Conservation (phyloP, 2,888 invertebrate species). For the Eristalis pertinax region DNA sequence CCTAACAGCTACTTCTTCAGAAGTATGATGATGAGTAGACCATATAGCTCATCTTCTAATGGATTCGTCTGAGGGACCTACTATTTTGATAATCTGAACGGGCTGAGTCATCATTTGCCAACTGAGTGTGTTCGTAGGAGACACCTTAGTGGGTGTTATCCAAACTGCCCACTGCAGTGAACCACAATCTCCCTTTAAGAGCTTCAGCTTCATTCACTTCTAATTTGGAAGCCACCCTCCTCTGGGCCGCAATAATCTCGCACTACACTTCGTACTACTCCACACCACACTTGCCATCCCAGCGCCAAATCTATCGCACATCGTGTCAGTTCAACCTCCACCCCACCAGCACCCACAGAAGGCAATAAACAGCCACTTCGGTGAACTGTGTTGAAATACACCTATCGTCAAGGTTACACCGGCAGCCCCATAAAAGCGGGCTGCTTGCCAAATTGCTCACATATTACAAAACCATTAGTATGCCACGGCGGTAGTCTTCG, state of each 20-base stretch:
- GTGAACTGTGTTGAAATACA: conserved; percentile 67
- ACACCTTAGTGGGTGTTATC: too few species aligned
- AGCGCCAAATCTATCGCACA: conserved; percentile 36
- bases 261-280: too few species aligned
- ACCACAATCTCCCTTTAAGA: not conserved
- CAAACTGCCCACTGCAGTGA: too few species aligned
- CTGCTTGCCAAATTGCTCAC: conserved; percentile 69
- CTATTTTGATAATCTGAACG: too few species aligned
- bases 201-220: not conserved
- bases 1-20: too few species aligned
- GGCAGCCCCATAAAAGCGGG: conserved; percentile 59
- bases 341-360: conserved; percentile 23
- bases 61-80: too few species aligned
- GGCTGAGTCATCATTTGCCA: too few species aligned
- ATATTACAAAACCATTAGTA: conserved; percentile 69
- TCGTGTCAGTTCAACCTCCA: conserved; percentile 36
- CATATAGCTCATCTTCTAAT: too few species aligned
- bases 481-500: conserved; percentile 51
- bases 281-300: too few species aligned
- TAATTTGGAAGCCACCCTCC: not conserved
- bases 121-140: too few species aligned
- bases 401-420: conserved; percentile 63
- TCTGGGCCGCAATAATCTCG: too few species aligned
- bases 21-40: too few species aligned
- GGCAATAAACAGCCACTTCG: conserved; percentile 48